phyloP scores from a whole-genome alignment of 37 sponge, comb jelly and placozoan species.

The Hormiphora californensis region DNA sequence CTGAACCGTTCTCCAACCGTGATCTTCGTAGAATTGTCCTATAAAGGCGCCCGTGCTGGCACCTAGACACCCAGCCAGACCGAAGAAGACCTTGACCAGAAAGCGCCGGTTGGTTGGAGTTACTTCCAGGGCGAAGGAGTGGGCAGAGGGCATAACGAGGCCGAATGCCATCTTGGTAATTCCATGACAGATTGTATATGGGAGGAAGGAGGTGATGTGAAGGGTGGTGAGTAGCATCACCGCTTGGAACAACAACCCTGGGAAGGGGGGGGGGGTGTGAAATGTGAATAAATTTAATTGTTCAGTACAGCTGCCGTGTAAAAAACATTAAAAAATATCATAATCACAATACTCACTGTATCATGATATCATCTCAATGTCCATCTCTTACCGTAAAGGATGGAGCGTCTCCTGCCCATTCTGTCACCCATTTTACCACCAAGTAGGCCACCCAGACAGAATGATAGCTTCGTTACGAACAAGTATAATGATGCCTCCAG shows the following conservation, averaged over 20 bases:
- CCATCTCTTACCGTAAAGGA: no score
- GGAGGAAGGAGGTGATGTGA: not conserved
- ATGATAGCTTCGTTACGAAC: not conserved
- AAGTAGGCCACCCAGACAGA: not conserved
- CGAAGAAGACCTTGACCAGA: not conserved
- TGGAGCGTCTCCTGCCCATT: conserved; percentile 23
- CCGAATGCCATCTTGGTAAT: conserved; percentile 14
- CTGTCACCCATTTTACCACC: not conserved
- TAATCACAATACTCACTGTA: no score
- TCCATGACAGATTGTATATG: conserved; percentile 31
- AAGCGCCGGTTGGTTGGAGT: conserved; percentile 14
- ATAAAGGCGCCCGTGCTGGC: not conserved
- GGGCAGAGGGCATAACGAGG: conserved; percentile 23
- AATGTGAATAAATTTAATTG: no score
- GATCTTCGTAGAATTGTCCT: not conserved
- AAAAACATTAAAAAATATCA: no score
- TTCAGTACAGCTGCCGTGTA: no score
- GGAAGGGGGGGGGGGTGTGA: no score
- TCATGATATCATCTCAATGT: no score
- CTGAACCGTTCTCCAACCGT: not conserved
- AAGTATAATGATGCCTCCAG: not conserved
- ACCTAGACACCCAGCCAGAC: conserved; percentile 7
- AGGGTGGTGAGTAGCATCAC: not conserved
- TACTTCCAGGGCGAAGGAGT: not conserved
- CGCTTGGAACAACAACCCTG: no score